Percentiles rank a stretch among this genome's conserved stretches.
These are phyloP conservation scores for Zaprionus lineosus DNA, from an alignment of 2,888 invertebrate species.

Conservation along the genomic window DNA sequence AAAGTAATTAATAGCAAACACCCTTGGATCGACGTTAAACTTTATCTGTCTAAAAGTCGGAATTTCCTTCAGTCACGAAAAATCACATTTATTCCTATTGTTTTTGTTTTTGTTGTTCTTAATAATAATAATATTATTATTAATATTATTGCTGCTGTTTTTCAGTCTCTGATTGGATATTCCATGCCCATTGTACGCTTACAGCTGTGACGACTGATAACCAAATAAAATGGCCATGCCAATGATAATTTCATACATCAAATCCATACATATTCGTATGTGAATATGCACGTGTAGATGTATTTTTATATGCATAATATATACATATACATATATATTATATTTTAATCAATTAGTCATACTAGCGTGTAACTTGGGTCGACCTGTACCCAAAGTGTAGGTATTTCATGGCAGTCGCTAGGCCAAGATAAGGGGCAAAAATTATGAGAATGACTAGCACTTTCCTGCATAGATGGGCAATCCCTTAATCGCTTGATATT, in stretches of 20 bases:
- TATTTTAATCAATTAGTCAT: slow-evolving; percentile 62
- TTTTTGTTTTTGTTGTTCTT: slow-evolving; percentile 43
- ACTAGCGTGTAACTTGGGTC: slow-evolving; percentile 14
- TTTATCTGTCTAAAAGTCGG: no score
- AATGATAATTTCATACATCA: slow-evolving; percentile 55
- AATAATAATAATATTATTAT: no score
- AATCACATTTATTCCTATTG: no score
- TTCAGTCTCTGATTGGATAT: slow-evolving; percentile 8
- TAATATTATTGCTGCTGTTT: background rate
- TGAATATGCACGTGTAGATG: background rate
- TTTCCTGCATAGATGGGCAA: slow-evolving; percentile 23
- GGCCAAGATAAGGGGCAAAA: slow-evolving; percentile 27
- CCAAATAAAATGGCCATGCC: slow-evolving; percentile 17
- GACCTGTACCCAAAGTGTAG: background rate
- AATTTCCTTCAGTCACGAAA: no score
- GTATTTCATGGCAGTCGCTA: slow-evolving; percentile 27
- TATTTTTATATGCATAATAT: no score
- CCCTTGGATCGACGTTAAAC: no score
- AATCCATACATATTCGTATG: slow-evolving; percentile 26
- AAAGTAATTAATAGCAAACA: no score
- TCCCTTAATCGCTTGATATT: slow-evolving; percentile 16
- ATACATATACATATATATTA: background rate
- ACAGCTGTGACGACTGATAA: slow-evolving; percentile 44
- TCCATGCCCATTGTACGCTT: background rate
- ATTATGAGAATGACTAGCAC: background rate